These are phyloP conservation scores for Heliconius hortense DNA, from an alignment of 2,888 invertebrate genomes.

Conservation along the genomic window DNA sequence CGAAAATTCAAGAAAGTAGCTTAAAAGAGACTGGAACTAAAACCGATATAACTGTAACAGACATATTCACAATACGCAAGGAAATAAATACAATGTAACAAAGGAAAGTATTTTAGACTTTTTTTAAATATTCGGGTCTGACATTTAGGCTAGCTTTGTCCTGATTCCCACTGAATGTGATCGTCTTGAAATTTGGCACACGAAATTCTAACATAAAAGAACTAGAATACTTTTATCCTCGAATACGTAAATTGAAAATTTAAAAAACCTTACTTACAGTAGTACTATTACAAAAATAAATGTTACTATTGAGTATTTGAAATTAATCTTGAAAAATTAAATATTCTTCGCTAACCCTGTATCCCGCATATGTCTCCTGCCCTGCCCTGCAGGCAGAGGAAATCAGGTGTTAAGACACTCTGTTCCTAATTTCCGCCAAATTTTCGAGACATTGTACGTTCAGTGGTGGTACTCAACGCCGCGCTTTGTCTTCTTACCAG, in stretches of 20 bases:
- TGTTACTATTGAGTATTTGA: not conserved
- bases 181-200: constrained; percentile 12
- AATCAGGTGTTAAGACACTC: not conserved
- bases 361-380: no score
- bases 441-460: not conserved
- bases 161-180: not conserved
- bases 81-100: not conserved
- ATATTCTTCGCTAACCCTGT: no score
- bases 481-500: not conserved
- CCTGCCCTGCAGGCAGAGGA: no score
- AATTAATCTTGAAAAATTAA: no score
- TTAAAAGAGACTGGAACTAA: not conserved
- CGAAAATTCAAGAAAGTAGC: not conserved
- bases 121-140: constrained; percentile 10
- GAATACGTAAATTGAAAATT: not conserved
- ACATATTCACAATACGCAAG: not conserved
- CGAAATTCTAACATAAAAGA: constrained; percentile 6
- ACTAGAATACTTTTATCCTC: not conserved
- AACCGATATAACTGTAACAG: not conserved
- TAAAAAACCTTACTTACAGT: not conserved
- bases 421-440: not conserved
- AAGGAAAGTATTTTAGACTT: not conserved
- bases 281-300: not conserved
- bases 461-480: no score
- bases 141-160: not conserved